Evolutionary conservation across 2,888 invertebrate genomes (phyloP).

Genomic region (Mesopsocus fuscifrons): DNA sequence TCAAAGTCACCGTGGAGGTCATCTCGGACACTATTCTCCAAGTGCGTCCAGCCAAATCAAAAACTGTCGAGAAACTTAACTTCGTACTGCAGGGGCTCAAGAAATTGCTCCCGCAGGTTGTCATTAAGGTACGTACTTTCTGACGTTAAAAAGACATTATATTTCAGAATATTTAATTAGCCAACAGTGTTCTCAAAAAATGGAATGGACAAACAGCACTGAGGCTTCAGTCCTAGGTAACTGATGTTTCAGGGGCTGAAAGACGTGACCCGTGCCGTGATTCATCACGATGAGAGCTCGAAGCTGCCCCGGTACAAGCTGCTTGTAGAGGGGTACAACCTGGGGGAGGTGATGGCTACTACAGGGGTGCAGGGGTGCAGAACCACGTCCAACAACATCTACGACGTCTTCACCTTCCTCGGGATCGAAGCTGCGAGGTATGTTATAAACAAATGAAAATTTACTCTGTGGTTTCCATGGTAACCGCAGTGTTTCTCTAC

Average conservation of each 20-base stretch:
- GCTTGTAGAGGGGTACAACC: conserved; percentile 90
- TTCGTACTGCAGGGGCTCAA: conserved; percentile 56
- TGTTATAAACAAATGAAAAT: no score
- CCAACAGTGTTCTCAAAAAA: no score
- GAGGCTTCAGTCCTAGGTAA: no score
- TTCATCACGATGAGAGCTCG: conserved; percentile 63
- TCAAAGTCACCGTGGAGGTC: conserved; percentile 42
- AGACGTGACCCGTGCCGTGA: conserved; percentile 76
- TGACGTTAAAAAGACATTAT: no score
- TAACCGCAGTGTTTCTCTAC: no score
- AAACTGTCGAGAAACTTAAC: conserved; percentile 43
- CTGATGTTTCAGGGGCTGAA: conserved; percentile 38
- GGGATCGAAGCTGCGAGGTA: conserved; percentile 92
- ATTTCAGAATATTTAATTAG: no score
- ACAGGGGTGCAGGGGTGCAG: conserved; percentile 68
- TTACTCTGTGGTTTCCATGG: no score
- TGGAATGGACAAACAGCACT: no score
- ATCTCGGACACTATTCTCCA: conserved; percentile 51
- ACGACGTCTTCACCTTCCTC: conserved; percentile 72
- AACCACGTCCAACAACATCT: conserved; percentile 84
- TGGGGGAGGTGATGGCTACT: conserved; percentile 84
- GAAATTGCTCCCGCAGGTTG: conserved; percentile 55
- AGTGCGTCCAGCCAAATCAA: conserved; percentile 38
- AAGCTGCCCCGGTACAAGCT: conserved; percentile 55
- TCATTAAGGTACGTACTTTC: conserved; percentile 46